Base-by-base conservation (phyloP, 2,113 vertebrate species). In the Elephas maximus region DNA sequence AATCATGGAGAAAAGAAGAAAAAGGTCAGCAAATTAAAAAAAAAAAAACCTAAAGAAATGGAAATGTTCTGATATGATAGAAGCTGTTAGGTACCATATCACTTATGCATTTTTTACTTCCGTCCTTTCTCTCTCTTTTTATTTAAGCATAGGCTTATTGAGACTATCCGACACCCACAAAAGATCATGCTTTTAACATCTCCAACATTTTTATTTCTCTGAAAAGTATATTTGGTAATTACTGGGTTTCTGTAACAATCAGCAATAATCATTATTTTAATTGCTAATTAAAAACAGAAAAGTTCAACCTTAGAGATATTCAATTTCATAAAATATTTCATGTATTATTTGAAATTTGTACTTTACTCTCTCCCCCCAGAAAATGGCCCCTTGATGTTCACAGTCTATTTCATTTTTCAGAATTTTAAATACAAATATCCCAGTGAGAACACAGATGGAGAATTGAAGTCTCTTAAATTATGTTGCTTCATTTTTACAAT, bases 311-410 rank as follows among this genome's bases (percentile, higher is more conserved):
- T 62, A 74, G 76, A 78, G 8, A 67, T 91, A 41, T 62, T 81
- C 11, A 73, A 77, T 69, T 37, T 41, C 73, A 76, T 76, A 57
- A 48, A 76, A 69, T 71, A 11, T 53, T 60, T 90, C 81, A 37
- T 93, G 1, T 76, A 60, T 86, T 78, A 53, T 57, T 85, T 93
- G 17, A 94, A 95, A n/a, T 77, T 65, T 23, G 4, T 74, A 67
- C 8, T 92, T 91, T 79, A 48, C 5, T 41, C 21, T 33, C 8
- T 33, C 1, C 23, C 2, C 8, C 15, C 9, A 12, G 21, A 57
- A 44, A 0, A 67, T 45, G 45, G 37, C 0, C 24, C 9, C 3
- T 69, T 91, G 17, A 62, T 60, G 7, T 90, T 67, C 18, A 63
- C 41, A 90, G 33, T 45, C 30, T 92, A 8, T 53, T 89, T 24